Evolutionary conservation across 2,113 vertebrate genomes (phyloP).

Genomic region (Anguilla rostrata): DNA sequence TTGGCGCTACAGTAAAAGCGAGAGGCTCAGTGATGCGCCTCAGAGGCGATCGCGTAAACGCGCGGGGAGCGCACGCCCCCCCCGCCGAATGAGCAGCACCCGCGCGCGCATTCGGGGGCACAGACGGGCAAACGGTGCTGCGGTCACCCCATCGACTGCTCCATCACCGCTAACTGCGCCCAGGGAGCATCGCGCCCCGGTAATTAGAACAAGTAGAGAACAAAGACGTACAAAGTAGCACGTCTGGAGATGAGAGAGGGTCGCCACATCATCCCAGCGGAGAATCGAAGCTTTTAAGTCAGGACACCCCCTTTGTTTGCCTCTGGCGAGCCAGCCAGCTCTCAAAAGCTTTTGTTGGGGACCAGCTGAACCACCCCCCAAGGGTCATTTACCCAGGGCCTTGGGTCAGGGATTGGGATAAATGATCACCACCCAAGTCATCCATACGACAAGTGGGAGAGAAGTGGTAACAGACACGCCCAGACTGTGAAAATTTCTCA

Average conservation of each 20-base stretch:
- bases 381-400: slow-evolving; percentile 48
- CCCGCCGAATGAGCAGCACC: background rate
- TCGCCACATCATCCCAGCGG: slow-evolving; percentile 25
- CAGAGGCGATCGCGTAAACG: no score
- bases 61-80: no score
- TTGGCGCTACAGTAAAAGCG: no score
- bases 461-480: slow-evolving; percentile 43
- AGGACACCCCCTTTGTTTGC: slow-evolving; percentile 39
- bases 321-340: slow-evolving; percentile 29
- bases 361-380: slow-evolving; percentile 36
- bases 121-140: background rate
- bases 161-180: slow-evolving; percentile 2
- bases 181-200: slow-evolving; percentile 23
- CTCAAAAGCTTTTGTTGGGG: slow-evolving; percentile 44
- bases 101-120: background rate
- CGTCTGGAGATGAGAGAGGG: slow-evolving; percentile 34
- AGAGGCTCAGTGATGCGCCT: no score
- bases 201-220: slow-evolving; percentile 47
- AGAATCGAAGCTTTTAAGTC: slow-evolving; percentile 46
- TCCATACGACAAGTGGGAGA: slow-evolving; percentile 42
- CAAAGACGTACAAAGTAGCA: slow-evolving; percentile 52
- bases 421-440: slow-evolving; percentile 50
- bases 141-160: background rate
- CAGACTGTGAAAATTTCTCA: slow-evolving; percentile 28
- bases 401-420: slow-evolving; percentile 47